Evolutionary conservation across 2,888 invertebrate species (phyloP).

Genomic region (Maniola hyperantus): DNA sequence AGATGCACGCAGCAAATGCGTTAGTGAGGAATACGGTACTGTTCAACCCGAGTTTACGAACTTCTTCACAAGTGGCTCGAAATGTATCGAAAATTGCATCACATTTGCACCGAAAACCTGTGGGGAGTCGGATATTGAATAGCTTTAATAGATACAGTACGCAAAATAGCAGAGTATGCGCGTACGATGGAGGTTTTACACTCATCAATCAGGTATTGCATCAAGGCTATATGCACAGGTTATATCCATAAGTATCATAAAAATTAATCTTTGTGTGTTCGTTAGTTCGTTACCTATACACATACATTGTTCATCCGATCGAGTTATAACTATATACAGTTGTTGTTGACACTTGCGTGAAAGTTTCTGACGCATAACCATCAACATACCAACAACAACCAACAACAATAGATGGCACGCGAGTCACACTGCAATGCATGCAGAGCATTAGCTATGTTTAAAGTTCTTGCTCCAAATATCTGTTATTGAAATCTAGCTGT

Average conservation of each 20-base stretch:
- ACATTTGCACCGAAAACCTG: conserved; percentile 57
- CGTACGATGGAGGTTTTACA: conserved; percentile 45
- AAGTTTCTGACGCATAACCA: too few species aligned
- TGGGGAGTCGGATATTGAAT: conserved; percentile 44
- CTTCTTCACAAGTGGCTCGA: conserved; percentile 55
- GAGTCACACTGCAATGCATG: too few species aligned
- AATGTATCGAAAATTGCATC: conserved; percentile 76
- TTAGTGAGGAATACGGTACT: conserved; percentile 63
- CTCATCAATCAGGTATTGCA: conserved; percentile 30
- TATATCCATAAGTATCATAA: background rate
- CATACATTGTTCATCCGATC: too few species aligned
- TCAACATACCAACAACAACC: too few species aligned
- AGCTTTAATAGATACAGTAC: conserved; percentile 32
- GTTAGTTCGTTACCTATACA: too few species aligned
- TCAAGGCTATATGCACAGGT: conserved; percentile 14
- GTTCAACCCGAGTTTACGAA: conserved; percentile 60
- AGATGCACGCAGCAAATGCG: conserved; percentile 70
- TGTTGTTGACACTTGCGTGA: too few species aligned
- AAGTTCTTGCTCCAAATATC: too few species aligned
- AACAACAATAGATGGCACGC: too few species aligned
- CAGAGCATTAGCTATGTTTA: too few species aligned
- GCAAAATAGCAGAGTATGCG: conserved; percentile 50
- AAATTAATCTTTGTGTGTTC: too few species aligned
- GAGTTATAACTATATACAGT: too few species aligned
- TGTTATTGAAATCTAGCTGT: too few species aligned